Evolutionary conservation across 2,113 vertebrate genomes (phyloP).

Genomic region (Mionectes macconnelli): DNA sequence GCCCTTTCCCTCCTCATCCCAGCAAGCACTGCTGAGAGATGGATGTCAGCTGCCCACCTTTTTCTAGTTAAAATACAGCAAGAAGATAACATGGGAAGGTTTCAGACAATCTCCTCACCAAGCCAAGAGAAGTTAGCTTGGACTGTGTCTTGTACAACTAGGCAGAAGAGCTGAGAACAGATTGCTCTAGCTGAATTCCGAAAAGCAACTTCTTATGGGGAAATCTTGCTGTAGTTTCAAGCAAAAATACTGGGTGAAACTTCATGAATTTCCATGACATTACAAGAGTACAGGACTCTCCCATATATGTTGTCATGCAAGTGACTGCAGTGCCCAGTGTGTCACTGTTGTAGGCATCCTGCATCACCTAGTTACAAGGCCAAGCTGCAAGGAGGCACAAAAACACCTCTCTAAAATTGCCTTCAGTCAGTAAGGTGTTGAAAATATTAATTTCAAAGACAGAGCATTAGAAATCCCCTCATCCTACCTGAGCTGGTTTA

Average conservation of each 20-base stretch:
- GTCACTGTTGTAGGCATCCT: not conserved
- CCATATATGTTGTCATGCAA: not conserved
- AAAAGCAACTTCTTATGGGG: not conserved
- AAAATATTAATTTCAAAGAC: not conserved
- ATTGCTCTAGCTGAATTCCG: not conserved
- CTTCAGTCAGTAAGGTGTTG: not conserved
- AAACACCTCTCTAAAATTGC: not conserved
- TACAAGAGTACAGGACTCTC: not conserved
- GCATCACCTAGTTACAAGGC: not conserved
- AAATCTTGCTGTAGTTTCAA: not conserved
- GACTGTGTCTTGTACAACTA: not conserved
- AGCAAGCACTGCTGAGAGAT: not conserved
- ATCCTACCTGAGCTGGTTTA: constrained; percentile 19
- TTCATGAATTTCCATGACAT: not conserved
- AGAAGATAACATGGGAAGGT: not conserved
- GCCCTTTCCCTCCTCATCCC: not conserved
- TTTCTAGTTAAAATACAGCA: not conserved
- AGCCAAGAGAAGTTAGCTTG: not conserved
- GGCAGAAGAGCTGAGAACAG: not conserved
- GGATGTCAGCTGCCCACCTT: not conserved
- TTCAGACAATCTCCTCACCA: not conserved
- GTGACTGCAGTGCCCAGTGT: not conserved
- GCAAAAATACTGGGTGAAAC: not conserved
- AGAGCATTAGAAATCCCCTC: constrained; percentile 3
- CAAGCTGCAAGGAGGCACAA: not conserved